These are phyloP conservation scores for Sardina pilchardus DNA, from an alignment of 2,113 vertebrate genomes.

Conservation along the genomic window DNA sequence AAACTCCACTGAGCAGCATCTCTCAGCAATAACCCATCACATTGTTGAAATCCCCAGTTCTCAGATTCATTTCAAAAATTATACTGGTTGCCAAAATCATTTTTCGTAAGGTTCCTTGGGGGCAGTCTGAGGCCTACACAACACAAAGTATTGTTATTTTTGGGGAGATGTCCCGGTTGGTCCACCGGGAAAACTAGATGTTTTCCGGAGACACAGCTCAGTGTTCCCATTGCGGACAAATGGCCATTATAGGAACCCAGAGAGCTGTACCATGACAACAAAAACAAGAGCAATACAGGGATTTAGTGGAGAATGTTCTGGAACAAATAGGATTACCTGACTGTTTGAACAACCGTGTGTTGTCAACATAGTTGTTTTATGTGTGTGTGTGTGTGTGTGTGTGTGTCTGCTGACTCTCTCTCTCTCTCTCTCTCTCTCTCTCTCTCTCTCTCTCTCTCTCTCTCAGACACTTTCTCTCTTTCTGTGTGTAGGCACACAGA, in stretches of 20 bases:
- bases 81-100: neutral
- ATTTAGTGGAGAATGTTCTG: neutral
- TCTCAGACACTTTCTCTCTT: neutral
- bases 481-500: too few species aligned
- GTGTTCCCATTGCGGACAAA: neutral
- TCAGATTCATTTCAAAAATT: neutral
- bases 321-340: neutral
- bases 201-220: neutral
- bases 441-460: too few species aligned
- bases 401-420: neutral
- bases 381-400: slow-evolving; percentile 12
- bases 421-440: too few species aligned
- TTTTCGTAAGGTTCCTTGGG: neutral
- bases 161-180: neutral
- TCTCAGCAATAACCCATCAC: neutral
- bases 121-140: neutral
- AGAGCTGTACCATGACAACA: neutral
- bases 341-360: neutral
- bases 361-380: neutral
- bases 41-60: neutral
- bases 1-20: neutral
- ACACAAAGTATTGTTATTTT: neutral
- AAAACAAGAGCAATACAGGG: neutral
- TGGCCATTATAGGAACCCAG: neutral
- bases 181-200: neutral